These are phyloP conservation scores for Choloepus didactylus DNA, from an alignment of 2,797 vertebrate species.

Conservation along the genomic window DNA sequence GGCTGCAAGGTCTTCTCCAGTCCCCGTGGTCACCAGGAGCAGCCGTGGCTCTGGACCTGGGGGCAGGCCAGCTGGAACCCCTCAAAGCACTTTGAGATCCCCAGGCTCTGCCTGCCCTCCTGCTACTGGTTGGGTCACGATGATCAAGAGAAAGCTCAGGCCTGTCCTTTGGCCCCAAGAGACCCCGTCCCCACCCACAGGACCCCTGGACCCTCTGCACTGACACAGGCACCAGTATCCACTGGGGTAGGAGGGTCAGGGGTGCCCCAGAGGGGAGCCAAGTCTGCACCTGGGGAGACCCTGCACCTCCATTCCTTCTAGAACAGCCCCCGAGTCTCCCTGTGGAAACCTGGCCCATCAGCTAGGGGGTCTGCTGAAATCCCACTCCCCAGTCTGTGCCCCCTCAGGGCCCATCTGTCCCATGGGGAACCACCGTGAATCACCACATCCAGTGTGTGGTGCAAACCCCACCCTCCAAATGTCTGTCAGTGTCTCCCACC, in stretches of 20 bases:
- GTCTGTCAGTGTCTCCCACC: too few species aligned
- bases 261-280: background rate
- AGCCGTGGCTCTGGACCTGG: background rate
- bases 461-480: background rate
- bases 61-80: background rate
- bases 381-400: background rate
- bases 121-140: background rate
- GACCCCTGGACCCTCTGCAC: background rate
- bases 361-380: background rate
- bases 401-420: background rate
- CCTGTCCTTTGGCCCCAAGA: too few species aligned
- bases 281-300: rapidly evolving
- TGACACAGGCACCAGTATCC: background rate
- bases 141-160: background rate
- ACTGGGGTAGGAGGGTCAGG: background rate
- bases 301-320: background rate
- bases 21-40: background rate
- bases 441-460: background rate
- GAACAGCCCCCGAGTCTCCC: background rate
- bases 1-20: background rate
- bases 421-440: background rate
- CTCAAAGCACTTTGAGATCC: background rate
- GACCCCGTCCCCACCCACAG: background rate
- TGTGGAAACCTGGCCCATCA: background rate
- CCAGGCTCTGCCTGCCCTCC: background rate